Percentiles rank a stretch among this genome's conserved stretches.
These are phyloP conservation scores for Phycodurus eques DNA, from an alignment of 2,113 vertebrate species.

Conservation along the genomic window DNA sequence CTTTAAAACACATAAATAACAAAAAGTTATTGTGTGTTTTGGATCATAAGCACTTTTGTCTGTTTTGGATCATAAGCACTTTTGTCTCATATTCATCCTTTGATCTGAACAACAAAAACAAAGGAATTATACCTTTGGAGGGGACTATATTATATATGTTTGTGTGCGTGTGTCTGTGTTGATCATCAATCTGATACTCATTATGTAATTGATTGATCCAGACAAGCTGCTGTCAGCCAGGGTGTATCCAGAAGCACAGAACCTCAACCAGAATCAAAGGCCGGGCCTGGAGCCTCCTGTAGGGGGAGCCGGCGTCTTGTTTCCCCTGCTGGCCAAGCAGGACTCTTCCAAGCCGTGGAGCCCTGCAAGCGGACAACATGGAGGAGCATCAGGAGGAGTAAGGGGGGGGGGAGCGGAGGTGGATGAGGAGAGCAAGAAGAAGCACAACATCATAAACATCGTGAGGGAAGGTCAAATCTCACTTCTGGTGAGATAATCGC, in stretches of 20 bases:
- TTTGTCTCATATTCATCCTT: too few relatives aligned
- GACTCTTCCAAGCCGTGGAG: slow-evolving; percentile 71
- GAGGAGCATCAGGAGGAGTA: slow-evolving; percentile 63
- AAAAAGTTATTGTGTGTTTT: too few relatives aligned
- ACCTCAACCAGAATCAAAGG: slow-evolving; percentile 55
- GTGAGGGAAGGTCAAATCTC: slow-evolving; percentile 95
- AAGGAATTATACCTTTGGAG: too few relatives aligned
- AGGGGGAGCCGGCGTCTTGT: slow-evolving; percentile 74
- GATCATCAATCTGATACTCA: not conserved
- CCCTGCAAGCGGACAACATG: slow-evolving; percentile 26
- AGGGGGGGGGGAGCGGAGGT: slow-evolving; percentile 72
- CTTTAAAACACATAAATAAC: too few relatives aligned
- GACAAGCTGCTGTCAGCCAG: slow-evolving; percentile 80
- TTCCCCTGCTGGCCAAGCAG: slow-evolving; percentile 73
- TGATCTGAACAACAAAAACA: too few relatives aligned
- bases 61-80: too few relatives aligned
- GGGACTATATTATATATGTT: too few relatives aligned
- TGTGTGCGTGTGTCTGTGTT: too few relatives aligned
- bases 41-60: too few relatives aligned
- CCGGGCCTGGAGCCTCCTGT: slow-evolving; percentile 65
- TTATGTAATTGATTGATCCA: slow-evolving; percentile 6
- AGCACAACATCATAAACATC: slow-evolving; percentile 93
- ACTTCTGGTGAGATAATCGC: slow-evolving; percentile 81
- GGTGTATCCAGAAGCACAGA: slow-evolving; percentile 75
- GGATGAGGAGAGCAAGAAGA: slow-evolving; percentile 85